phyloP scores from a whole-genome alignment of 2,113 vertebrate species.

The Willisornis vidua region DNA sequence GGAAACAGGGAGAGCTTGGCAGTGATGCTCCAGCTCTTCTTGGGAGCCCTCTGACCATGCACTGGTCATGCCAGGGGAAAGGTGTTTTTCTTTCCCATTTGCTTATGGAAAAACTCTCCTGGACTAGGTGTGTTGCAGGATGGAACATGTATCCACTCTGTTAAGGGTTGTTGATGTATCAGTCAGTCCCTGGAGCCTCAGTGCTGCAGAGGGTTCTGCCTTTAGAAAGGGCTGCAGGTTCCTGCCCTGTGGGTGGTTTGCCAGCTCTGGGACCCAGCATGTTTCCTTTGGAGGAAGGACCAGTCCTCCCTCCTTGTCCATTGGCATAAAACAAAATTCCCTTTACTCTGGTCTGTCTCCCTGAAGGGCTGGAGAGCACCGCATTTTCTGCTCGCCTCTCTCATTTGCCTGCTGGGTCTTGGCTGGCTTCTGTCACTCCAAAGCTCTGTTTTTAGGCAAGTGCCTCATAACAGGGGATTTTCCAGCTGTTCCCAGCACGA shows the following conservation, averaged over 20 bases:
- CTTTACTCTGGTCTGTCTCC: fast-evolving
- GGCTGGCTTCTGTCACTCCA: background rate
- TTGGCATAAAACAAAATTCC: background rate
- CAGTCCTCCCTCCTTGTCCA: background rate
- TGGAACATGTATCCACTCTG: background rate
- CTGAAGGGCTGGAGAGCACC: background rate
- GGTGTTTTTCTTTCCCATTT: background rate
- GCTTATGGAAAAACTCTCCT: background rate
- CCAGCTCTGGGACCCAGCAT: background rate
- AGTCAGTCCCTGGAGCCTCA: fast-evolving
- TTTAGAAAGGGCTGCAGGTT: background rate
- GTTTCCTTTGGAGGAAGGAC: background rate
- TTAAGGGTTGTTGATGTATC: background rate
- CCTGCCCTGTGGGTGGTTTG: background rate
- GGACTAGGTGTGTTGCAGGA: background rate
- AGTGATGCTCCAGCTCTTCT: background rate
- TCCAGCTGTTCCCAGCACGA: background rate
- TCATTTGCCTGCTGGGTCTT: background rate
- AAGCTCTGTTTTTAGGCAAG: background rate
- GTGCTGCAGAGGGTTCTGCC: background rate
- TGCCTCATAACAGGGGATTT: background rate
- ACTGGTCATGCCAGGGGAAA: background rate
- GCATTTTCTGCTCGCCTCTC: background rate
- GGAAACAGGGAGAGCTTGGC: background rate
- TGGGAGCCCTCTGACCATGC: background rate